Evolutionary conservation across 1,140 invertebrate genomes (phyloP), one percentile per base, ranked within the genome.

Genomic region (Drepana arcuata): DNA sequence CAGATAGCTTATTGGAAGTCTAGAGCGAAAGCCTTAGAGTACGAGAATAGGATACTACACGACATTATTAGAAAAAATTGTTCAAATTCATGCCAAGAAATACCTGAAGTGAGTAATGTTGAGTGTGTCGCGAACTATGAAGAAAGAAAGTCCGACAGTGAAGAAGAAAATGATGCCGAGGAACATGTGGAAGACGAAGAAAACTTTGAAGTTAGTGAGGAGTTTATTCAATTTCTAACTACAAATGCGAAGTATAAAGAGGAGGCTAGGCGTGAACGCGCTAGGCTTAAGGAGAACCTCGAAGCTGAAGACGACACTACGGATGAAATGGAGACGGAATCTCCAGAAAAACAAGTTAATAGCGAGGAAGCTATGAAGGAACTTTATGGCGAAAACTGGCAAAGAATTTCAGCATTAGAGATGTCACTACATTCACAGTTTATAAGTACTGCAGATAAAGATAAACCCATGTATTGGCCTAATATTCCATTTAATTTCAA

Each of bases 401-500:
- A 88, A n/a, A 89, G 84, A 63, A 90, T 93, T 57, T 85, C 89
- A 48, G 90, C 88, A 1, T 88, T 93, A 86, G 92, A 94, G 83
- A 91, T 89, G 35, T 88, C 89, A 5, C 51, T 92, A 23, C 86
- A 91, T 49, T 84, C 90, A 27, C 86, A 86, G 16, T 90, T 86
- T 62, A 87, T 93, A 43, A 77, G 85, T 48, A 85, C 88, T 38
- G 79, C 84, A 52, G 89, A 92, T 62, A 84, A 84, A 40, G 53
- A 80, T 9, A 88, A 90, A 48, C 88, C 90, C 10, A 72, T 85
- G 28, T 85, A 88, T 34, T 93, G 92, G 92, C 92, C 92, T 0
- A 90, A 89, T 67, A 89, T 93, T 57, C 91, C 91, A 9, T 77
- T 93, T 21, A 91, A n/a, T n/a, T n/a, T n/a, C n/a, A n/a, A n/a